These are phyloP conservation scores for Drosophila nigricruria DNA, from an alignment of 2,888 invertebrate genomes.

Conservation along the genomic window DNA sequence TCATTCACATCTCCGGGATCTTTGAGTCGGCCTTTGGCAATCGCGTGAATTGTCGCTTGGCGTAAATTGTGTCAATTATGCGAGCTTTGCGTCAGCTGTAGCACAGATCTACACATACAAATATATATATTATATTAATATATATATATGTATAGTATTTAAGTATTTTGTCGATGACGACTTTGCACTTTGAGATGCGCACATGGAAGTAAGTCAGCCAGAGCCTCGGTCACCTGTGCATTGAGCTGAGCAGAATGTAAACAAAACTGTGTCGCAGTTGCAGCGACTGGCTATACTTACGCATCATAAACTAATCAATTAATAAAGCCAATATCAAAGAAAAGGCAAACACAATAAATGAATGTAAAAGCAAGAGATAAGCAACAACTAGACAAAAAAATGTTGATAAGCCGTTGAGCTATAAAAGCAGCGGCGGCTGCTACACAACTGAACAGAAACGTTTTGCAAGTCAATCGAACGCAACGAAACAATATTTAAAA, in stretches of 20 bases:
- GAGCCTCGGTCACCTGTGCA: slow-evolving; percentile 1
- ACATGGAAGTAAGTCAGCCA: slow-evolving; percentile 21
- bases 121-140: background rate
- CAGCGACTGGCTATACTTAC: background rate
- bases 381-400: slow-evolving; percentile 24
- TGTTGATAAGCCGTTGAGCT: slow-evolving; percentile 51
- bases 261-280: slow-evolving; percentile 56
- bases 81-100: slow-evolving; percentile 53
- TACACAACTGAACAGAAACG: slow-evolving; percentile 47
- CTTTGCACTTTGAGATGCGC: slow-evolving; percentile 68
- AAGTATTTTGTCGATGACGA: slow-evolving; percentile 21
- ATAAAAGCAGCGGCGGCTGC: slow-evolving; percentile 57
- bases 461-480: slow-evolving; percentile 17
- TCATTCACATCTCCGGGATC: slow-evolving; percentile 23
- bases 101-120: slow-evolving; percentile 11
- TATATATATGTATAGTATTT: background rate
- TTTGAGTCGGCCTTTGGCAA: slow-evolving; percentile 25
- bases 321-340: slow-evolving; percentile 27
- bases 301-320: slow-evolving; percentile 65
- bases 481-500: slow-evolving; percentile 19
- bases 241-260: slow-evolving; percentile 20
- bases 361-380: slow-evolving; percentile 36
- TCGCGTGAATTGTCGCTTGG: slow-evolving; percentile 38
- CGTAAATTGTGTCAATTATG: slow-evolving; percentile 54
- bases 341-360: slow-evolving; percentile 14